phyloP scores from a whole-genome alignment of 1,140 invertebrate genomes.

The Trissolcus basalis region DNA sequence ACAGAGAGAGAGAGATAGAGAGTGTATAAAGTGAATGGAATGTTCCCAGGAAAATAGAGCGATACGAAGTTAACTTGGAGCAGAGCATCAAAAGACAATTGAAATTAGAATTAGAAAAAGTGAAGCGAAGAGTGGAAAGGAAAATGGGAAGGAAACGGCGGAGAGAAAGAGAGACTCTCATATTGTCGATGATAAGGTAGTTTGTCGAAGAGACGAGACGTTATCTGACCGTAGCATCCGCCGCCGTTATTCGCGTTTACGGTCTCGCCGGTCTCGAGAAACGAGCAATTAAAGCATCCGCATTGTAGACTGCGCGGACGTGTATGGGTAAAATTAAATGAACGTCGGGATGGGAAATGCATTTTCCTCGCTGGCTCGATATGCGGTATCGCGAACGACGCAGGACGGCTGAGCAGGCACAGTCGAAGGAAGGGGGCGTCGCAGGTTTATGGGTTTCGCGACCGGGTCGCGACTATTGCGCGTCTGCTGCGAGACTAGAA shows the following conservation, averaged over 20 bases:
- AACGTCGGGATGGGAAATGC: slow-evolving; percentile 62
- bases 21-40: not conserved
- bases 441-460: slow-evolving; percentile 73
- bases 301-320: slow-evolving; percentile 53
- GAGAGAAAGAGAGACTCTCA: slow-evolving; percentile 24
- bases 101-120: slow-evolving; percentile 46
- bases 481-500: slow-evolving; percentile 63
- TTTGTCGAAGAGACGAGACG: slow-evolving; percentile 55
- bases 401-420: slow-evolving; percentile 1
- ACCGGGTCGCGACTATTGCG: slow-evolving; percentile 69
- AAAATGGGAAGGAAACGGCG: slow-evolving; percentile 18
- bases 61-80: not conserved
- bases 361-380: slow-evolving; percentile 50
- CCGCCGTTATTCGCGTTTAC: slow-evolving; percentile 59
- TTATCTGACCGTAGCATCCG: slow-evolving; percentile 60
- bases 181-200: slow-evolving; percentile 56
- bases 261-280: slow-evolving; percentile 59
- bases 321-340: slow-evolving; percentile 63
- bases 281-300: slow-evolving; percentile 63
- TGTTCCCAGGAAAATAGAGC: slow-evolving; percentile 5
- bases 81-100: slow-evolving; percentile 19
- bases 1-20: not conserved
- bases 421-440: slow-evolving; percentile 3
- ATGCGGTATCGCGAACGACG: slow-evolving; percentile 23
- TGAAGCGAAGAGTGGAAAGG: slow-evolving; percentile 15